Evolutionary conservation across 1,140 invertebrate genomes (phyloP), one percentile per base, ranked within the genome.

Genomic region (Pectinophora gossypiella): DNA sequence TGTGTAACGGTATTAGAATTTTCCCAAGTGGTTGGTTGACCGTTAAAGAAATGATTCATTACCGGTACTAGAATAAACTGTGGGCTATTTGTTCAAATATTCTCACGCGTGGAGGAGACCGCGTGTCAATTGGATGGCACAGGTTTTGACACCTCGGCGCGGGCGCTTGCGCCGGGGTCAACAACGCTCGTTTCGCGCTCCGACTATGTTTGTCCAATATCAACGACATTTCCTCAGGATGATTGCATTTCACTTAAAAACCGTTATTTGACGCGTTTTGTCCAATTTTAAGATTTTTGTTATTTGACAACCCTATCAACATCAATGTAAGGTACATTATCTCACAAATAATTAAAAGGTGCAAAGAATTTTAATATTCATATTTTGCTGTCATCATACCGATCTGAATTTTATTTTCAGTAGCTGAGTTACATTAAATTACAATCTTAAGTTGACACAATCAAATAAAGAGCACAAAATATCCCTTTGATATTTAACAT

Each of bases 11-110:
- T 71, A 64, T 72, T 64, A 22, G 59, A 75, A 64, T 66, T 75
- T 75, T 74, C 72, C 55, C 68, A 65, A 76, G 69, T 71, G 72
- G 62, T 72, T 64, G 67, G 67, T 65, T 66, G 66, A 81, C 76
- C 75, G 74, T 83, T 85, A 81, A 78, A 65, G 66, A 76, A 78
- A 80, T 83, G 73, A 85, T 78, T 85, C 77, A 85, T 83, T 80
- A 73, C 76, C 57, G 63, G 67, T 62, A 68, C 73, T 78, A 80
- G 73, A 75, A 82, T 70, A 82, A 79, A 80, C 79, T 71, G 56
- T 64, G 65, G 66, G 66, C 61, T 80, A 76, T 83, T 81, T 83
- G 76, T 84, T 72, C 68, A 80, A 71, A 83, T 76, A 75, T 85
- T 85, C 82, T 80, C 82, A 85, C 82, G 77, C 76, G 74, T 70